Conservation (phyloP, 2,888 invertebrate genomes). For the Netelia fuscicornis region DNA sequence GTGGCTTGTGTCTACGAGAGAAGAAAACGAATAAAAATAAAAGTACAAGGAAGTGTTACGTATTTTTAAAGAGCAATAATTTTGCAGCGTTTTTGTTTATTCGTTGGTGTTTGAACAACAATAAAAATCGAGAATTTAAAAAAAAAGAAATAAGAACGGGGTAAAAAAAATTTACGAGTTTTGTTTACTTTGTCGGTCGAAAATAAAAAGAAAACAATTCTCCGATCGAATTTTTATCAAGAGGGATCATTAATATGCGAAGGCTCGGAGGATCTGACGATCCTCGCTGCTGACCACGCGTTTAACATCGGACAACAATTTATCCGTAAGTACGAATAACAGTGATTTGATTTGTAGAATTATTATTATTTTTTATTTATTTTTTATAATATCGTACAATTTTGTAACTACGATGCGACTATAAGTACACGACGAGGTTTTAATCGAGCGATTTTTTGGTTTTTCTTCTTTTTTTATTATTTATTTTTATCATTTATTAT, state of each 20-base stretch:
- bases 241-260: conserved; percentile 64
- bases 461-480: no score
- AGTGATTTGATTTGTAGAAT: not conserved
- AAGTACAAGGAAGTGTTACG: no score
- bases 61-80: no score
- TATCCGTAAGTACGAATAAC: conserved; percentile 33
- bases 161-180: not conserved
- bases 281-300: conserved; percentile 54
- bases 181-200: not conserved
- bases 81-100: not conserved
- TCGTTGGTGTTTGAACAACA: not conserved
- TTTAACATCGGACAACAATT: not conserved
- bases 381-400: not conserved
- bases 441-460: no score
- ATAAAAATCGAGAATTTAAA: not conserved
- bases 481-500: no score
- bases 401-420: no score
- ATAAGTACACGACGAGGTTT: no score
- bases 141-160: not conserved
- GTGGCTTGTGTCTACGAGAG: not conserved
- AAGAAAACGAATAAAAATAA: no score
- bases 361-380: not conserved
- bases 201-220: not conserved
- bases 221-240: conserved; percentile 21
- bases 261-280: conserved; percentile 61